Evolutionary conservation across 2,113 vertebrate species (phyloP), one percentile per base, ranked within the genome.

Genomic region (Puntigrus tetrazona): DNA sequence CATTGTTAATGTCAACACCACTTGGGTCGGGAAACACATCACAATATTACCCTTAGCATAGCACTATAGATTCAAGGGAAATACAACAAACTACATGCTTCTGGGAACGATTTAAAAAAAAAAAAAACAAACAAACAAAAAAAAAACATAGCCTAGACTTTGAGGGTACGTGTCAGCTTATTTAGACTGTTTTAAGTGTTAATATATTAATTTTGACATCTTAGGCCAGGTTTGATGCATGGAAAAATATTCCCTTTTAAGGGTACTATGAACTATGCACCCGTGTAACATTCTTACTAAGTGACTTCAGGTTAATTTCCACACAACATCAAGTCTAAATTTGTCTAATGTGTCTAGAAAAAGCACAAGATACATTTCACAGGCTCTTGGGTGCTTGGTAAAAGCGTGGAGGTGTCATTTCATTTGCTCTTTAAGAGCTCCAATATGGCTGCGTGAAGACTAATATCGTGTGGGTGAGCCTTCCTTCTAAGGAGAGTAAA

Each of bases 401-500:
- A 43, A 31, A 27, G 41, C 5, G 9, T 11, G 50, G 16, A 59
- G 43, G 34, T 25, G 25, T 41, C 14, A 31, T 77, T 55, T 47
- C 14, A 20, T 59, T 31, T 74, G 82, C 61, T 86, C 73, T 86
- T 81, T 87, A 85, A 85, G 25, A 67, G 86, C 86, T 88, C 73
- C 78, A 65, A 79, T 84, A 84, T 88, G 88, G 87, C 83, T 88
- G 89, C 81, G 57, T 84, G 50, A 88, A 83, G 88, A 81, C 88
- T 91, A 91, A 91, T 90, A 84, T 91, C 84, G 86, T 88, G 87
- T 86, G 20, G 52, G 85, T 84, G 85, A 86, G 90, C 84, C 84
- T 79, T 82, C 38, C 86, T 87, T 88, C 87, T 88, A 72, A 88
- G 87, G 88, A 89, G 83, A 91, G 88, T 90, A 91, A 94, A 94